phyloP scores from a whole-genome alignment of 2,797 vertebrate species.

The Lagorchestes hirsutus region DNA sequence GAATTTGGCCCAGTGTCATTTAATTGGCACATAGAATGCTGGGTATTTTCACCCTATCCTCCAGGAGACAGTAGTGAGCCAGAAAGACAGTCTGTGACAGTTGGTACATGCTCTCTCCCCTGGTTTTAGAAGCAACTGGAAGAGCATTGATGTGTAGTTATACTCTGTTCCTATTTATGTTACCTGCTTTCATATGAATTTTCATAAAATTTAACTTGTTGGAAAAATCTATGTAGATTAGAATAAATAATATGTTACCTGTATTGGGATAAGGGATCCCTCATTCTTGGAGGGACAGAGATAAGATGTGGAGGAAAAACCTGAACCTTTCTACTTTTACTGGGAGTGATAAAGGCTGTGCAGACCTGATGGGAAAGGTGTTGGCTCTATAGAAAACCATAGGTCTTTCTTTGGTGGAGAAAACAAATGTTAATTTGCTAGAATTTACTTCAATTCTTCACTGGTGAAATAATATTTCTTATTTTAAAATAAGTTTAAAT shows the following conservation, averaged over 20 bases:
- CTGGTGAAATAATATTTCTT: slow-evolving; percentile 20
- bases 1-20: too few species aligned
- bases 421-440: slow-evolving; percentile 12
- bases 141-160: neutral
- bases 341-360: neutral
- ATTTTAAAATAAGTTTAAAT: slow-evolving; percentile 20
- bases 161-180: neutral
- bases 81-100: too few species aligned
- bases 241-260: neutral
- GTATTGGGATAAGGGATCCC: too few species aligned
- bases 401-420: neutral
- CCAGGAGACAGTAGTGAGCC: too few species aligned
- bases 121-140: neutral
- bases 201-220: slow-evolving; percentile 18
- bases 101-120: neutral
- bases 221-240: slow-evolving; percentile 11
- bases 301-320: neutral
- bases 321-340: neutral
- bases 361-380: neutral
- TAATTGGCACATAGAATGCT: too few species aligned
- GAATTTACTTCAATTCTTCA: slow-evolving; percentile 34
- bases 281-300: too few species aligned
- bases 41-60: too few species aligned
- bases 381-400: too few species aligned
- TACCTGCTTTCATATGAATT: neutral